phyloP scores from a whole-genome alignment of 2,888 invertebrate species.

The Sphinx pinastri region DNA sequence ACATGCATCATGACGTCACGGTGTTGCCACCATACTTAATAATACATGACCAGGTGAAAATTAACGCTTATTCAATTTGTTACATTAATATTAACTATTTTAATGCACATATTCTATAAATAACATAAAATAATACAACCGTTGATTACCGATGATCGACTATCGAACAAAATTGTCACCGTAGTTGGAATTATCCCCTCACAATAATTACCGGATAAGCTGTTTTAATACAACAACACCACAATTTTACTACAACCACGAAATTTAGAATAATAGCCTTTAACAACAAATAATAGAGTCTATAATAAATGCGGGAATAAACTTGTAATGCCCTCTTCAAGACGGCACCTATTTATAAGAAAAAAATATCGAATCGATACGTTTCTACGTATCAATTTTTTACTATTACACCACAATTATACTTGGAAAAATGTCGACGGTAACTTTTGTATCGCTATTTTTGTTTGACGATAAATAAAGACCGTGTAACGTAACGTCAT shows the following conservation, averaged over 20 bases:
- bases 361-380: slow-evolving; percentile 66
- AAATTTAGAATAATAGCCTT: slow-evolving; percentile 38
- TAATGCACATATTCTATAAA: slow-evolving; percentile 22
- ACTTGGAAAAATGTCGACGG: slow-evolving; percentile 53
- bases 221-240: slow-evolving; percentile 49
- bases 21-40: neutral
- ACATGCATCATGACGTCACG: neutral
- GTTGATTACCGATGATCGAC: slow-evolving; percentile 31
- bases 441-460: slow-evolving; percentile 27
- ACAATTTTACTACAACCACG: slow-evolving; percentile 37
- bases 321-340: slow-evolving; percentile 38
- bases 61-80: slow-evolving; percentile 16
- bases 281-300: slow-evolving; percentile 34
- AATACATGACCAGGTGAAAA: neutral
- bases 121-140: slow-evolving; percentile 25
- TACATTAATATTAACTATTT: slow-evolving; percentile 16
- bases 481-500: slow-evolving; percentile 9
- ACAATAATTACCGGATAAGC: slow-evolving; percentile 67
- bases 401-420: slow-evolving; percentile 48
- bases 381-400: slow-evolving; percentile 66
- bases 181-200: slow-evolving; percentile 59
- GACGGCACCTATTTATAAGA: slow-evolving; percentile 56
- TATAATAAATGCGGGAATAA: slow-evolving; percentile 22
- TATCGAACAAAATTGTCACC: slow-evolving; percentile 66
- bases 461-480: slow-evolving; percentile 20